Conservation (phyloP, 2,797 vertebrate genomes). For the Falco novaeseelandiae region DNA sequence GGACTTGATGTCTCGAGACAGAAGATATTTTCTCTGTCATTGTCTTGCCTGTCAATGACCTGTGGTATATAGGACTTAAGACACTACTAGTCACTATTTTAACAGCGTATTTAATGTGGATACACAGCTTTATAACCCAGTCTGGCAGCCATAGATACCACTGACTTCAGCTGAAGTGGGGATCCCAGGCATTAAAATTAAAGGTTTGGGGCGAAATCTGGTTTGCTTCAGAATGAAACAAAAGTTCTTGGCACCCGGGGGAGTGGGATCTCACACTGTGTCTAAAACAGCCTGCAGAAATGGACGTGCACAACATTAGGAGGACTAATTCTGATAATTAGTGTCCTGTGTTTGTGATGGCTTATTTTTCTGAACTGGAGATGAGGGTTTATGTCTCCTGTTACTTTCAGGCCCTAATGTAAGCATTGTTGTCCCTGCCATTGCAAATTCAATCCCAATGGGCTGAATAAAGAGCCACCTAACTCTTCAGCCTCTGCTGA, state of each 20-base stretch:
- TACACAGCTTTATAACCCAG: neutral
- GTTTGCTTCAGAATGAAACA: neutral
- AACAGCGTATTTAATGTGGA: neutral
- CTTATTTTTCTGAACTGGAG: neutral
- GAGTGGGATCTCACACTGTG: rapidly evolving
- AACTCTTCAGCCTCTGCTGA: neutral
- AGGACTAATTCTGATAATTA: neutral
- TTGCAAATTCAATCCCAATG: neutral
- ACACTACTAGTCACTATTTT: neutral
- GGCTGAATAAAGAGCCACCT: neutral
- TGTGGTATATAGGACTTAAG: neutral
- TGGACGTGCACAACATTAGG: neutral
- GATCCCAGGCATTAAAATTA: neutral
- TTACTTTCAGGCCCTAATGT: neutral
- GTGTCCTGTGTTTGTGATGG: neutral
- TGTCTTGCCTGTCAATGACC: neutral
- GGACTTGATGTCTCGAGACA: neutral
- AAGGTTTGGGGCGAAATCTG: neutral
- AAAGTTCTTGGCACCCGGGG: neutral
- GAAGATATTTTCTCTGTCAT: neutral
- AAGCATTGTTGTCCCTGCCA: rapidly evolving
- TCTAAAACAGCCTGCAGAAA: neutral
- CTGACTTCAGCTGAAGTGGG: neutral
- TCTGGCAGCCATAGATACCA: neutral
- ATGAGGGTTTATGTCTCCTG: rapidly evolving